Evolutionary conservation across 2,888 invertebrate genomes (phyloP).

Genomic region (Creontiades dilutus): DNA sequence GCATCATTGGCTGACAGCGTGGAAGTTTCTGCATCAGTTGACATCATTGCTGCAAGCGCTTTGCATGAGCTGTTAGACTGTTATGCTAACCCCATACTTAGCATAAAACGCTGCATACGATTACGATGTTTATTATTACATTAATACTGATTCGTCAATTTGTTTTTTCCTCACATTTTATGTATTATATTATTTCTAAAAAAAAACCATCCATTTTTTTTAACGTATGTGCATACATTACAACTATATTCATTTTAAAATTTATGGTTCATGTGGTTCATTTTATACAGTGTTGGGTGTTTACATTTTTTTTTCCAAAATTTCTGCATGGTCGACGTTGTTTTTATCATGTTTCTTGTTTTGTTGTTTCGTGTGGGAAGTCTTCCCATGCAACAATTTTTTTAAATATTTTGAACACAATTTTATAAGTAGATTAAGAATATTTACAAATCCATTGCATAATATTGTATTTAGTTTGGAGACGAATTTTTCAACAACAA

Average conservation of each 20-base stretch:
- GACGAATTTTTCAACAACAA: too few relatives aligned
- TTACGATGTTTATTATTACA: slow-evolving; percentile 9
- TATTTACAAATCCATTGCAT: too few relatives aligned
- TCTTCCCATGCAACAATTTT: not conserved
- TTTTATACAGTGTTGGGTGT: not conserved
- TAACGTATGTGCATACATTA: not conserved
- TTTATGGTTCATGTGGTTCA: not conserved
- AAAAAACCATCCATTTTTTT: not conserved
- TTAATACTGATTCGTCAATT: not conserved
- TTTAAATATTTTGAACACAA: too few relatives aligned
- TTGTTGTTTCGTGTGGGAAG: not conserved
- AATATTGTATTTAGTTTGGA: too few relatives aligned
- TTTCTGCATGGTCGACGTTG: slow-evolving; percentile 10
- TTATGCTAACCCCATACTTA: not conserved
- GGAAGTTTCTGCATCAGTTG: not conserved
- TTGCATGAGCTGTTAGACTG: slow-evolving; percentile 52
- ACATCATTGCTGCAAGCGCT: slow-evolving; percentile 39
- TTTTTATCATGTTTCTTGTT: not conserved
- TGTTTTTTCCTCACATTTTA: slow-evolving; percentile 4
- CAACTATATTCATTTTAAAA: not conserved
- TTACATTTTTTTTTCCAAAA: not conserved
- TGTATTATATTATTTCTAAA: slow-evolving; percentile 3
- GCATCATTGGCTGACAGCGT: slow-evolving; percentile 26
- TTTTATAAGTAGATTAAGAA: too few relatives aligned
- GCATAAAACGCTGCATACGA: slow-evolving; percentile 19